phyloP scores from a whole-genome alignment of 2,113 vertebrate species.

The Hemibagrus wyckioides region DNA sequence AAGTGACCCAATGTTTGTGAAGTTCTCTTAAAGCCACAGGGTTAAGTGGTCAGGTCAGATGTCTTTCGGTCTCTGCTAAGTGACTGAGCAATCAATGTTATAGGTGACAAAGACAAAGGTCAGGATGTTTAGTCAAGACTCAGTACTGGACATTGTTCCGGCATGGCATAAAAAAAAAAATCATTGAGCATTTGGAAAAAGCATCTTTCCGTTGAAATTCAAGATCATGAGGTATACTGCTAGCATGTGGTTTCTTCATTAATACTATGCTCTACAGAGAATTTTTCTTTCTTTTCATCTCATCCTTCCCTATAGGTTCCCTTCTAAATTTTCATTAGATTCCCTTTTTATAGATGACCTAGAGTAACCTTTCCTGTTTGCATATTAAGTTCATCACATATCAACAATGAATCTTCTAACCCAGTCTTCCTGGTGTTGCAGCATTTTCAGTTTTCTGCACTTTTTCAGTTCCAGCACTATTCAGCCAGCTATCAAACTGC shows the following conservation, averaged over 20 bases:
- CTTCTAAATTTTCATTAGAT: neutral
- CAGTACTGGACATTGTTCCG: slow-evolving; percentile 54
- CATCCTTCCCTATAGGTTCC: neutral
- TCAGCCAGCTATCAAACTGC: slow-evolving; percentile 36
- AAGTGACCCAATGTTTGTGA: slow-evolving; percentile 34
- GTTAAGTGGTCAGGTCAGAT: slow-evolving; percentile 48
- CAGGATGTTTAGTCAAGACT: slow-evolving; percentile 62
- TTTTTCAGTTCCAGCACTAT: slow-evolving; percentile 9
- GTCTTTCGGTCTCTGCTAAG: slow-evolving; percentile 50
- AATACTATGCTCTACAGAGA: neutral
- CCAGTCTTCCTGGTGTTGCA: slow-evolving; percentile 8
- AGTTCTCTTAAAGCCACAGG: slow-evolving; percentile 27
- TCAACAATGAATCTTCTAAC: neutral
- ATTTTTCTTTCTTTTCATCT: neutral
- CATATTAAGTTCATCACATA: neutral
- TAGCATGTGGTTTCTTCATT: neutral
- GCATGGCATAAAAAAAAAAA: slow-evolving; percentile 29
- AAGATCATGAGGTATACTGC: neutral
- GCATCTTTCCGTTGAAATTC: neutral
- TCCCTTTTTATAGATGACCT: neutral
- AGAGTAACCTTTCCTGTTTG: neutral
- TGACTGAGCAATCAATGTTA: slow-evolving; percentile 69
- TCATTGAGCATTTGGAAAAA: neutral
- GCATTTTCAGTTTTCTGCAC: neutral
- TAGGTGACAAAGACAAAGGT: slow-evolving; percentile 72